A percentile compares a stretch with the other conserved stretches of the same genome.
phyloP scores from a whole-genome alignment of 2,797 vertebrate genomes.

The Meriones psammophilus region DNA sequence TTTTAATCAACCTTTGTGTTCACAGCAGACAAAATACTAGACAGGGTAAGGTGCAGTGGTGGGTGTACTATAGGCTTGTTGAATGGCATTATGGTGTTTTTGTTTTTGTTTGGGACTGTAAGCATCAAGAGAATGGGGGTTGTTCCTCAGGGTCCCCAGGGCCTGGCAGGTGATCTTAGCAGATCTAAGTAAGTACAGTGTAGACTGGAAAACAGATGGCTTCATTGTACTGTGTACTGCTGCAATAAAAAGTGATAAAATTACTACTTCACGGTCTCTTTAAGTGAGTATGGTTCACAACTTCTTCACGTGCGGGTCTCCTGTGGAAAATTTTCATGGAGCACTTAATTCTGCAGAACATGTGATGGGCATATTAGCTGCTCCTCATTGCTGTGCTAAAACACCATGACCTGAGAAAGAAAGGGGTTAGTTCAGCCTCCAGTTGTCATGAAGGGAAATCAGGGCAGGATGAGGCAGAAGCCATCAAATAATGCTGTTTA shows the following conservation, averaged over 20 bases:
- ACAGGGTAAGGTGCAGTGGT: not conserved
- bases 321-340: slow-evolving; percentile 33
- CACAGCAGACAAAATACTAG: not conserved
- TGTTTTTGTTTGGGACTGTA: not conserved
- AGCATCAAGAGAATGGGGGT: not conserved
- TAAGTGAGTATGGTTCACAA: not conserved
- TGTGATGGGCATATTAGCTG: not conserved
- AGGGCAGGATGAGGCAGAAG: not conserved
- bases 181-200: not conserved
- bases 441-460: too few species aligned
- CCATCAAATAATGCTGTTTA: not conserved
- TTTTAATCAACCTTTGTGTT: slow-evolving; percentile 12
- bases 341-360: not conserved
- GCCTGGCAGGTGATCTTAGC: not conserved
- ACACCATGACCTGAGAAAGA: not conserved
- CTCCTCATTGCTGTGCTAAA: not conserved
- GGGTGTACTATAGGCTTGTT: not conserved
- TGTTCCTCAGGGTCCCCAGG: not conserved
- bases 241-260: not conserved
- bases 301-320: not conserved
- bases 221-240: not conserved
- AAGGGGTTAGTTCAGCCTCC: not conserved
- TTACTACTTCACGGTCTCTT: not conserved
- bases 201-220: not conserved
- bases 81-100: not conserved